A percentile compares a stretch with the other conserved stretches of the same genome.
Evolutionary conservation across 2,113 vertebrate genomes (phyloP).

Genomic region (Polypterus senegalus): DNA sequence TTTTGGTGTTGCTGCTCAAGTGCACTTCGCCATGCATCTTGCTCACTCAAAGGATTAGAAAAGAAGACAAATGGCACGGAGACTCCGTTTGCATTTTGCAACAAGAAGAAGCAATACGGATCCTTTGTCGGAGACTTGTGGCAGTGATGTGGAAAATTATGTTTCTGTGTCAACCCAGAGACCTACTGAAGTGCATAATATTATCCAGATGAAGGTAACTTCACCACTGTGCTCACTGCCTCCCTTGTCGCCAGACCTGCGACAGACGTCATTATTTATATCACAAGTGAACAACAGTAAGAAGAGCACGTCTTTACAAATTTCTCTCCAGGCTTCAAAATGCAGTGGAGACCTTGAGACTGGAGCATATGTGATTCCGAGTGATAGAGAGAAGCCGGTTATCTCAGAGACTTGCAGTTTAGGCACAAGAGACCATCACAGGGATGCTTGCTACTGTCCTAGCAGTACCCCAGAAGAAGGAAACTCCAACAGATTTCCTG

Average conservation of each 20-base stretch:
- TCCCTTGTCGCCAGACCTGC: constrained; percentile 55
- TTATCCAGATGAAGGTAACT: constrained; percentile 65
- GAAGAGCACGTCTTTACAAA: constrained; percentile 73
- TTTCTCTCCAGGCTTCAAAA: constrained; percentile 67
- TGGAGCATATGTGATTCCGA: no score
- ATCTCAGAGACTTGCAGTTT: no score
- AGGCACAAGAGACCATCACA: neutral
- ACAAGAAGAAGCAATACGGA: constrained; percentile 81
- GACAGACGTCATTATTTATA: constrained; percentile 49
- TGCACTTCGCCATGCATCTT: constrained; percentile 48
- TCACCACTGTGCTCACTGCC: constrained; percentile 39
- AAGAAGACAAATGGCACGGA: constrained; percentile 78
- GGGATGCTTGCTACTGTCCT: constrained; percentile 15
- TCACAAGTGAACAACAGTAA: constrained; percentile 45
- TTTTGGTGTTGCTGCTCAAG: constrained; percentile 31
- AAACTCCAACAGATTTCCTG: neutral
- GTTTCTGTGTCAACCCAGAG: constrained; percentile 37
- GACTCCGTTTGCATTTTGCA: constrained; percentile 82
- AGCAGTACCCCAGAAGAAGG: constrained; percentile 16
- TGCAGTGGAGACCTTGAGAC: constrained; percentile 32
- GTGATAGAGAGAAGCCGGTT: no score
- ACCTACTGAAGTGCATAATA: constrained; percentile 37
- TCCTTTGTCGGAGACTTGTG: constrained; percentile 64
- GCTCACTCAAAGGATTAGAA: constrained; percentile 53
- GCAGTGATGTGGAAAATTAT: constrained; percentile 53